Evolutionary conservation across 1,140 invertebrate species (phyloP), one percentile per base, ranked within the genome.

Genomic region (Calephelis nemesis): DNA sequence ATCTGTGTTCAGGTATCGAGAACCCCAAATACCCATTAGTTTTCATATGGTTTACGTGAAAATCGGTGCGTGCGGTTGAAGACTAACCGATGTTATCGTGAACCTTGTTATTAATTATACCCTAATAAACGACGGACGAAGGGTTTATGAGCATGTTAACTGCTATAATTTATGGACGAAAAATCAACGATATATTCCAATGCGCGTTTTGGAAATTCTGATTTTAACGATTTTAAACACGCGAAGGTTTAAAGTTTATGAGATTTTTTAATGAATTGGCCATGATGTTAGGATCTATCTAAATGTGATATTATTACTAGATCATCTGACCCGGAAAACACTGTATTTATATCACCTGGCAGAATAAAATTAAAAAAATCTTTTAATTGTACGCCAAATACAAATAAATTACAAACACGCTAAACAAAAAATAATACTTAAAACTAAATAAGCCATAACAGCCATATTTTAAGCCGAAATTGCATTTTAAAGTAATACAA

Each of bases 91-190:
- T 58, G 10, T 58, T 58, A 58, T 58, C 54, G 54, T 19, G 12
- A 30, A 58, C 8, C 54, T 58, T 58, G 54, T 58, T 58, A 58
- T 58, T 58, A 58, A 58, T 58, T 58, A 58, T 58, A 58, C 19
- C 54, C 54, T 30, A 58, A 58, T 58, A 58, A 30, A 58, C 50
- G 50, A 30, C 54, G 54, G 30, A 11, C 15, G 54, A 58, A 58
- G 54, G 54, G 54, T 58, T 58, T 58, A 58, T 58, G 54, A 58
- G 54, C 54, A 58, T 58, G 54, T 58, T 58, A 58, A 58, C 54
- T 58, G 54, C 54, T 58, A 11, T 58, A 58, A 58, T 58, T 58
- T 58, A 58, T 58, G 30, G 54, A 12, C 54, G 19, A 58, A 58
- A 58, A 58, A 58, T 58, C 54, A 58, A 58, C 54, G 54, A 58